These are phyloP conservation scores for Phycodurus eques DNA, from an alignment of 2,113 vertebrate species.

Conservation along the genomic window DNA sequence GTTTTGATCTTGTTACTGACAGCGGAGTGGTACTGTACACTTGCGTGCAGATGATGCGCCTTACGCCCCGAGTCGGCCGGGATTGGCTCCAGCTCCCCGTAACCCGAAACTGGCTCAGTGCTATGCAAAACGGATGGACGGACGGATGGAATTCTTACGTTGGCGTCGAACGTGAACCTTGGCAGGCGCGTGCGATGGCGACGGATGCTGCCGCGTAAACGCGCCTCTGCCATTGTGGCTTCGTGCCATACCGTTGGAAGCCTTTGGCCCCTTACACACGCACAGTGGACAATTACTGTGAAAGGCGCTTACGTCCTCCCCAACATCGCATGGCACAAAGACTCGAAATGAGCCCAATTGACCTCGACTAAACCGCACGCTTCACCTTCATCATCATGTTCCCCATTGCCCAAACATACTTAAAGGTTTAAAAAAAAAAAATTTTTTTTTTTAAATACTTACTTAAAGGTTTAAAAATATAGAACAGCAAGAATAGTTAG, in stretches of 20 bases:
- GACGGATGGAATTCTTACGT: conserved; percentile 14
- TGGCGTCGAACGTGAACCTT: conserved; percentile 55
- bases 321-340: background rate
- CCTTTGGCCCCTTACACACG: background rate
- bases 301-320: background rate
- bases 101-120: background rate
- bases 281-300: background rate
- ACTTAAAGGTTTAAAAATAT: no score
- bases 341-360: background rate
- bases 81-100: no score
- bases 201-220: conserved; percentile 64
- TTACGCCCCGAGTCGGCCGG: background rate
- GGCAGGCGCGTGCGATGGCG: conserved; percentile 53
- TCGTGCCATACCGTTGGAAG: background rate
- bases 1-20: no score
- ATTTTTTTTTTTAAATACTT: no score
- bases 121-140: background rate
- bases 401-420: background rate
- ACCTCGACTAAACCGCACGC: background rate
- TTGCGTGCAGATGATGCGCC: no score
- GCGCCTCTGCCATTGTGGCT: conserved; percentile 39
- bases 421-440: background rate
- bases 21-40: no score
- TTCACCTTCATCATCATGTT: background rate
- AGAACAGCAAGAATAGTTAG: no score